Evolutionary conservation across 2,888 invertebrate genomes (phyloP).

Genomic region (Drosophila koepferae): DNA sequence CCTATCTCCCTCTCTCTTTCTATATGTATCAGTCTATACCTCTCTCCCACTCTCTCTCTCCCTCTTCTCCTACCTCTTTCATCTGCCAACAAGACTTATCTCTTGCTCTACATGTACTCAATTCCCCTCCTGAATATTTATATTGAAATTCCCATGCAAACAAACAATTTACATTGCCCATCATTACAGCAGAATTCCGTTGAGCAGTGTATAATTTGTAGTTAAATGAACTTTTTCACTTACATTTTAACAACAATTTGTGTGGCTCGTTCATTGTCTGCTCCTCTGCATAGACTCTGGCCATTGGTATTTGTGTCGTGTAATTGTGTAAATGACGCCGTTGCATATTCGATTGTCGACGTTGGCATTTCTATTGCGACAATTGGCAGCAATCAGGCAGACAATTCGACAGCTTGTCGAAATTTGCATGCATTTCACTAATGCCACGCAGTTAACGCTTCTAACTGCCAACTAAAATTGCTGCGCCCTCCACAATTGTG

Average conservation of each 20-base stretch:
- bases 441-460: conserved; percentile 12
- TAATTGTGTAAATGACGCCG: conserved; percentile 26
- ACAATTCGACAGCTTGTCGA: conserved; percentile 20
- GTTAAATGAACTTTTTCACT: neutral
- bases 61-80: too few relatives aligned
- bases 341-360: conserved; percentile 45
- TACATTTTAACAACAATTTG: conserved; percentile 2
- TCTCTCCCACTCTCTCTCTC: too few relatives aligned
- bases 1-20: too few relatives aligned
- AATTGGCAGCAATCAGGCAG: conserved; percentile 51
- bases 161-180: neutral
- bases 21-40: too few relatives aligned
- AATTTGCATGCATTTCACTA: conserved; percentile 52
- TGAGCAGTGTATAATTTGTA: neutral
- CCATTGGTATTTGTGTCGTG: conserved; percentile 37
- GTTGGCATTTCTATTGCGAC: conserved; percentile 25
- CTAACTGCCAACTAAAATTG: conserved; percentile 6
- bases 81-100: too few relatives aligned
- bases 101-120: too few relatives aligned
- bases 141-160: neutral
- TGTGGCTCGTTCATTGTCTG: conserved; percentile 5
- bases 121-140: too few relatives aligned
- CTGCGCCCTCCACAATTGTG: conserved; percentile 3
- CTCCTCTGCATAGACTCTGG: conserved; percentile 14
- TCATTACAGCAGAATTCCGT: neutral